A percentile compares a stretch with the other conserved stretches of the same genome.
phyloP scores from a whole-genome alignment of 2,113 vertebrate genomes.

The Lepus americanus region DNA sequence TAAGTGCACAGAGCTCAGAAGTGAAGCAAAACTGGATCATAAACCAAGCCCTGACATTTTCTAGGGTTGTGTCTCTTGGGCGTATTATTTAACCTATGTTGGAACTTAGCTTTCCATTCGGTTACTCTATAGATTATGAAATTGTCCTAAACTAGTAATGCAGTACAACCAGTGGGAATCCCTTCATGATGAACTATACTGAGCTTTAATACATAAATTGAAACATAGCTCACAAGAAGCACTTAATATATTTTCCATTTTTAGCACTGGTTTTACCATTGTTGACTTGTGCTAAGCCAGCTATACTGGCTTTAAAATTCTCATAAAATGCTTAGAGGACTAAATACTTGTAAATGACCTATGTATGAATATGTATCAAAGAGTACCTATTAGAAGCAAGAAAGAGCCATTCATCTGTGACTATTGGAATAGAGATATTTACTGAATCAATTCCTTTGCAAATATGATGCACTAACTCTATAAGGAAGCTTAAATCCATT shows the following conservation, averaged over 20 bases:
- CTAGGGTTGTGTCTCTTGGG: not conserved
- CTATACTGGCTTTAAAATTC: slow-evolving; percentile 51
- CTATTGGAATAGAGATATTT: not conserved
- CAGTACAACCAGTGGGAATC: not conserved
- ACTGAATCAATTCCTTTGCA: slow-evolving; percentile 13
- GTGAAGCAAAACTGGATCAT: not conserved
- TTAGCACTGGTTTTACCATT: slow-evolving; percentile 22
- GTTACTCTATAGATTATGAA: slow-evolving; percentile 21
- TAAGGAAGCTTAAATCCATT: slow-evolving; percentile 47
- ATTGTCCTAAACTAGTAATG: not conserved
- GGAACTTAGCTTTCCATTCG: slow-evolving; percentile 27
- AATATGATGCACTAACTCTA: slow-evolving; percentile 16
- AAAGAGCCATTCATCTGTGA: not conserved
- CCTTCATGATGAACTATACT: not conserved
- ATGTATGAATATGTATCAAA: not conserved
- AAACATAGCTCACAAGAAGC: not conserved
- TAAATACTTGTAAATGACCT: too few relatives aligned
- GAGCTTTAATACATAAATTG: slow-evolving; percentile 7
- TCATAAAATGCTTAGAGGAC: not conserved
- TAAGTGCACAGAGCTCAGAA: not conserved
- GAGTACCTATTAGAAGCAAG: not conserved
- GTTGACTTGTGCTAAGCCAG: slow-evolving; percentile 13
- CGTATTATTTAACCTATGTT: slow-evolving; percentile 26
- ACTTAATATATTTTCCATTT: not conserved
- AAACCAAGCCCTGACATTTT: slow-evolving; percentile 34